These are phyloP conservation scores for Rhinogobius similis DNA, from an alignment of 2,113 vertebrate genomes.

Conservation along the genomic window DNA sequence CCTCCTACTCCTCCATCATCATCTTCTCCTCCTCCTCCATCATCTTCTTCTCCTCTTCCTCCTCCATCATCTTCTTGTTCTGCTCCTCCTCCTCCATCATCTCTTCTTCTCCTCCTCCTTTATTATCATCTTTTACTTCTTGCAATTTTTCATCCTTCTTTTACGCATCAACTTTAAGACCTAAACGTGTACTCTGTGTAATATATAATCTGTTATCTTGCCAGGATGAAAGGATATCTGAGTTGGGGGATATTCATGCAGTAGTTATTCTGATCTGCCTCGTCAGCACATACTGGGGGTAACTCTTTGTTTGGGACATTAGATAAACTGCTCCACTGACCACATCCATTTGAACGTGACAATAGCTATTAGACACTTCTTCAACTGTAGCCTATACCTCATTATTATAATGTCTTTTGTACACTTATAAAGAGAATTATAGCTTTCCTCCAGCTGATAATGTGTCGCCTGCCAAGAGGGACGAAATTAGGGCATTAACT, in stretches of 20 bases:
- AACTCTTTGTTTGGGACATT: neutral
- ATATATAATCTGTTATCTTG: too few relatives aligned
- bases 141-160: too few relatives aligned
- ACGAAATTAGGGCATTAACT: slow-evolving; percentile 37
- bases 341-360: neutral
- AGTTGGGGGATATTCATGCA: neutral
- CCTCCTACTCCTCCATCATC: too few relatives aligned
- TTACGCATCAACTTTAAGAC: too few relatives aligned
- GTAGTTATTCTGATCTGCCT: neutral
- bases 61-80: too few relatives aligned
- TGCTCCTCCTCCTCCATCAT: too few relatives aligned
- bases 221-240: too few relatives aligned
- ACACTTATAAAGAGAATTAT: slow-evolving; percentile 22
- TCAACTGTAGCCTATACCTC: slow-evolving; percentile 2
- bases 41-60: too few relatives aligned
- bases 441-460: slow-evolving; percentile 12
- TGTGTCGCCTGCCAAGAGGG: slow-evolving; percentile 16
- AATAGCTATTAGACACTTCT: slow-evolving; percentile 2
- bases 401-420: slow-evolving; percentile 13
- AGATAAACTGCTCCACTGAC: slow-evolving; percentile 1
- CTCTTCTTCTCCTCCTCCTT: too few relatives aligned
- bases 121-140: too few relatives aligned
- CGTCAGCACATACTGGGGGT: neutral
- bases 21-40: too few relatives aligned
- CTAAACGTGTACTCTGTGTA: too few relatives aligned